These are phyloP conservation scores for Enteromius viviparus DNA, from an alignment of 2,797 vertebrate genomes.

Conservation along the genomic window DNA sequence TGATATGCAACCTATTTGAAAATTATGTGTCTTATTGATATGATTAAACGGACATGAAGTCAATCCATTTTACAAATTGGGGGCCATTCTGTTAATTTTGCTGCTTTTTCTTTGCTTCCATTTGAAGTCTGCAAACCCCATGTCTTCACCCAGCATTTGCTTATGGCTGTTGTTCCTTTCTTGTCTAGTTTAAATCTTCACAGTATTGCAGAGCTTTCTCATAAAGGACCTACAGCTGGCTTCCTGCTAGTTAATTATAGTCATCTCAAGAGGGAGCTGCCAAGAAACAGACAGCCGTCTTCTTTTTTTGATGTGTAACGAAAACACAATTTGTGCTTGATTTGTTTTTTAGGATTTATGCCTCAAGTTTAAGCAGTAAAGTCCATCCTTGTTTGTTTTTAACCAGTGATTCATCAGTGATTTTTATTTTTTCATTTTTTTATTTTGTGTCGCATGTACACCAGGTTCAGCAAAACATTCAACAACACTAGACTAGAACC, in stretches of 20 bases:
- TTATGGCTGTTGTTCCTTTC: not conserved
- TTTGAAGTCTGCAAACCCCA: not conserved
- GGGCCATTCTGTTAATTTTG: not conserved
- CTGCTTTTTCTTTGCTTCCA: not conserved
- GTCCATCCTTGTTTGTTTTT: not conserved
- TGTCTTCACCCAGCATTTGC: not conserved
- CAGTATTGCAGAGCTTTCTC: conserved; percentile 17
- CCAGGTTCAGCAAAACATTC: not conserved
- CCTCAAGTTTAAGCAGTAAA: not conserved
- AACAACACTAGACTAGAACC: not conserved
- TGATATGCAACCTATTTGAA: not conserved
- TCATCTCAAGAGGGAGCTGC: conserved; percentile 33
- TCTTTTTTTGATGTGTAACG: conserved; percentile 35
- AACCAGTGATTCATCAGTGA: not conserved
- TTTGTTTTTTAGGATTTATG: not conserved
- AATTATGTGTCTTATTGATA: not conserved
- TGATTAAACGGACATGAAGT: not conserved
- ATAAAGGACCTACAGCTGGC: conserved; percentile 29
- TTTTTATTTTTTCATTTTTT: too few species aligned
- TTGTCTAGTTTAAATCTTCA: conserved; percentile 26
- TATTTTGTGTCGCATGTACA: too few species aligned
- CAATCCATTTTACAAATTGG: not conserved
- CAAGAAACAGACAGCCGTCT: conserved; percentile 25
- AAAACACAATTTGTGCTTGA: conserved; percentile 6
- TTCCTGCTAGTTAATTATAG: conserved; percentile 48